phyloP scores from a whole-genome alignment of 2,888 invertebrate genomes.

The Limnephilus marmoratus region DNA sequence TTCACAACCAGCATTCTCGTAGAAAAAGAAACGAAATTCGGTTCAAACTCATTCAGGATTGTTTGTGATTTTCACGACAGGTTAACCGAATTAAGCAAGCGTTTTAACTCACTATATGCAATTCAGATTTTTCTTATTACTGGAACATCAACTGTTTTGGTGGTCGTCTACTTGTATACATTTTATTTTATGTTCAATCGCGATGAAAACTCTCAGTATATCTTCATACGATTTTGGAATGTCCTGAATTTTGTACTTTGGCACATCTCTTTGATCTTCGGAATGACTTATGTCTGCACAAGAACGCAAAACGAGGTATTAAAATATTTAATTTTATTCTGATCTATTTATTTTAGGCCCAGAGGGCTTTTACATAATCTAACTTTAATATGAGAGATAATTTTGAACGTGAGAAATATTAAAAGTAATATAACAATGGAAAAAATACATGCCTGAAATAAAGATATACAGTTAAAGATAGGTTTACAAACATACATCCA shows the following conservation, averaged over 20 bases:
- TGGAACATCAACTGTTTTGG: background rate
- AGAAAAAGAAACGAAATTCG: background rate
- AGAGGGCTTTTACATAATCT: no score
- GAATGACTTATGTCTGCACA: background rate
- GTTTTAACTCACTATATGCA: conserved; percentile 7
- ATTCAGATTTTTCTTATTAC: background rate
- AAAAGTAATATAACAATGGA: no score
- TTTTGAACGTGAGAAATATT: no score
- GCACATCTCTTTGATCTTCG: background rate
- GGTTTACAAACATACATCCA: no score
- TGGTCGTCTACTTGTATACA: background rate
- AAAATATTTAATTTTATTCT: no score
- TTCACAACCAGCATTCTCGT: no score
- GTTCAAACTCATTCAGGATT: background rate
- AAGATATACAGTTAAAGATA: no score
- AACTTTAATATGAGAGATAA: no score
- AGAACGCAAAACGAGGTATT: background rate
- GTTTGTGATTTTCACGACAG: conserved; percentile 31
- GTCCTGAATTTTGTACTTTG: no score
- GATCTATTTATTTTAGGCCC: no score
- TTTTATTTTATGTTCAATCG: conserved; percentile 2
- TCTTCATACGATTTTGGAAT: background rate
- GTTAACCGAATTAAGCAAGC: background rate
- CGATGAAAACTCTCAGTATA: background rate
- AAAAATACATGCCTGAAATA: no score